Percentiles rank a stretch among this genome's conserved stretches.
These are phyloP conservation scores for Agonopterix heracliana DNA, from an alignment of 2,888 invertebrate species.

Conservation along the genomic window DNA sequence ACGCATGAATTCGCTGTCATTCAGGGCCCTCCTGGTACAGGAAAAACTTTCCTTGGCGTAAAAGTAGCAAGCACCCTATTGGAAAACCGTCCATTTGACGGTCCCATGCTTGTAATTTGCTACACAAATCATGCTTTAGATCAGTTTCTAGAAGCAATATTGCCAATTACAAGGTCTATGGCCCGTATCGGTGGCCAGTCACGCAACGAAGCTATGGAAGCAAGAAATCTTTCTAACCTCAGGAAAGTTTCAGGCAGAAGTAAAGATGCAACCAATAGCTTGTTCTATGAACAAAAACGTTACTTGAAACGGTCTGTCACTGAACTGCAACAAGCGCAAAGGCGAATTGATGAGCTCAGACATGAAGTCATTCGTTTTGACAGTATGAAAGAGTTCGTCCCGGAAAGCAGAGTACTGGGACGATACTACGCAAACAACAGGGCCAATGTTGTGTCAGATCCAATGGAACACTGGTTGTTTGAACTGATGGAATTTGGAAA, in stretches of 20 bases:
- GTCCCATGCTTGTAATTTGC: conserved; percentile 81
- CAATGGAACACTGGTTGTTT: conserved; percentile 45
- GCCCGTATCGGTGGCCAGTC: conserved; percentile 83
- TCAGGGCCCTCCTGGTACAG: conserved; percentile 92
- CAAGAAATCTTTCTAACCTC: conserved; percentile 59
- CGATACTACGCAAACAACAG: conserved; percentile 21
- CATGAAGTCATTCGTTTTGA: conserved; percentile 34
- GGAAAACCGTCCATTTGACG: conserved; percentile 51
- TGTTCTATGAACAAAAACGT: conserved; percentile 30
- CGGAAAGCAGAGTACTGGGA: conserved; percentile 21
- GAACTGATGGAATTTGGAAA: conserved; percentile 20
- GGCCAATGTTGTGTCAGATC: conserved; percentile 17
- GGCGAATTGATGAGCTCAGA: conserved; percentile 32
- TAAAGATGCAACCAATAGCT: conserved; percentile 10
- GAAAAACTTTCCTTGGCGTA: conserved; percentile 87
- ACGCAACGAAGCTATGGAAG: conserved; percentile 62
- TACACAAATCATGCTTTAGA: conserved; percentile 92
- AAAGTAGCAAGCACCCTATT: conserved; percentile 82
- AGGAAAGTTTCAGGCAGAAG: conserved; percentile 16
- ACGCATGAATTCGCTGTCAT: conserved; percentile 83
- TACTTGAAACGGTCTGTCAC: conserved; percentile 24
- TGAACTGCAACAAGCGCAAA: conserved; percentile 28
- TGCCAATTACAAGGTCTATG: conserved; percentile 74
- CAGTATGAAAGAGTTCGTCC: conserved; percentile 17
- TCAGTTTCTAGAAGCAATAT: conserved; percentile 85